Evolutionary conservation across 2,888 invertebrate genomes (phyloP).

Genomic region (Eristalis pertinax): DNA sequence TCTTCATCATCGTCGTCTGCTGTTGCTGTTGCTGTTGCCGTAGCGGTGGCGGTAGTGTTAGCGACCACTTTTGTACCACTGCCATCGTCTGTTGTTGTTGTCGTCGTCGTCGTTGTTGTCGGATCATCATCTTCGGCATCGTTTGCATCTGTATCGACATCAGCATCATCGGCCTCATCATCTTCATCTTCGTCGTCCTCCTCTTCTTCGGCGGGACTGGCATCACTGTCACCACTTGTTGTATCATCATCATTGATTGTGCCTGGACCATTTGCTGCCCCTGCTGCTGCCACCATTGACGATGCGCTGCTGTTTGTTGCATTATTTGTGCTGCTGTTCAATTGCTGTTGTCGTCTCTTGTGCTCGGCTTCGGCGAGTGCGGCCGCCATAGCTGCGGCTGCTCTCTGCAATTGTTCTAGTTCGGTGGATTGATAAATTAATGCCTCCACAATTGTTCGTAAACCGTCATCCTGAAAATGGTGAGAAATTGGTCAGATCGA

Average conservation of each 20-base stretch:
- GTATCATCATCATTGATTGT: slow-evolving; percentile 62
- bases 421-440: slow-evolving; percentile 85
- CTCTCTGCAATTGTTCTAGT: slow-evolving; percentile 77
- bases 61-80: slow-evolving; percentile 40
- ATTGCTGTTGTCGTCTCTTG: slow-evolving; percentile 67
- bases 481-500: neutral
- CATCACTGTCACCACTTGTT: slow-evolving; percentile 70
- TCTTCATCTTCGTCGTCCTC: slow-evolving; percentile 74
- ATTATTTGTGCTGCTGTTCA: slow-evolving; percentile 26
- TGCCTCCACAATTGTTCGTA: slow-evolving; percentile 88
- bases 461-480: slow-evolving; percentile 83
- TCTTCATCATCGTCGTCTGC: slow-evolving; percentile 46
- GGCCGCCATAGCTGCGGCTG: slow-evolving; percentile 76
- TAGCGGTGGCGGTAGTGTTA: neutral
- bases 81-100: slow-evolving; percentile 47
- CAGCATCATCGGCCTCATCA: slow-evolving; percentile 77
- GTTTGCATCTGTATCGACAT: slow-evolving; percentile 64
- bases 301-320: slow-evolving; percentile 20
- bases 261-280: slow-evolving; percentile 47
- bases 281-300: neutral
- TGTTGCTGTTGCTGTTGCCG: neutral
- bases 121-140: slow-evolving; percentile 65
- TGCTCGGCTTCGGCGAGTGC: slow-evolving; percentile 73
- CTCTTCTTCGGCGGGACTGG: slow-evolving; percentile 72
- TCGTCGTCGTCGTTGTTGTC: slow-evolving; percentile 47